Evolutionary conservation across 2,113 vertebrate species (phyloP).

Genomic region (Monarcha castaneiventris): DNA sequence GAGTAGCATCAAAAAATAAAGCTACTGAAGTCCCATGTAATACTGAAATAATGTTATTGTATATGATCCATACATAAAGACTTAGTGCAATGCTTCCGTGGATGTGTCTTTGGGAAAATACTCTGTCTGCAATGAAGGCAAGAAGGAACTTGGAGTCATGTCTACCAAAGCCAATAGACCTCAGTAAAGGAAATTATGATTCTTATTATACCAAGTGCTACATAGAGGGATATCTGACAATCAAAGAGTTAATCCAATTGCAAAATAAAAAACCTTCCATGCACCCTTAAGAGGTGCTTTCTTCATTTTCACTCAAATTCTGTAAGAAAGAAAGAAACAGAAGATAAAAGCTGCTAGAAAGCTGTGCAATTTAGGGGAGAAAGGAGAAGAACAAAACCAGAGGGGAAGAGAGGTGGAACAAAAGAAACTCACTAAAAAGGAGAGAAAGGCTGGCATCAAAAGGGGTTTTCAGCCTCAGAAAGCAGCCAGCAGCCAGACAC

Average conservation of each 20-base stretch:
- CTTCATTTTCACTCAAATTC: constrained; percentile 13
- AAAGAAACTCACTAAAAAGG: neutral
- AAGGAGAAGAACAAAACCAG: constrained; percentile 15
- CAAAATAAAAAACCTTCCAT: neutral
- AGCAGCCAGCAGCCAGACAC: neutral
- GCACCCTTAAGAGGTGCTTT: neutral
- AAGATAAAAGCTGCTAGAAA: constrained; percentile 29
- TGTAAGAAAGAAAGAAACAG: neutral
- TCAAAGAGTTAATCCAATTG: neutral
- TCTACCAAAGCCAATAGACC: neutral
- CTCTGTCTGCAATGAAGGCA: neutral
- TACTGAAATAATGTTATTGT: neutral
- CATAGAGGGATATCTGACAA: neutral
- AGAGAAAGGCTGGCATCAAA: constrained; percentile 20
- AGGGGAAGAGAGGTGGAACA: neutral
- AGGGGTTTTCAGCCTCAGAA: constrained; percentile 1
- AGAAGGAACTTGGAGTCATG: neutral
- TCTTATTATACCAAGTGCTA: neutral
- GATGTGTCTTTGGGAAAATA: neutral
- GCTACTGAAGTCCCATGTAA: neutral
- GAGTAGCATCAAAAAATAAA: neutral
- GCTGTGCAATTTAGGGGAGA: constrained; percentile 15
- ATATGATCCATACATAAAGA: neutral
- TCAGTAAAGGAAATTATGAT: neutral
- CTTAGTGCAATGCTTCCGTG: neutral